A percentile compares a stretch with the other conserved stretches of the same genome.
Evolutionary conservation across 2,888 invertebrate species (phyloP).

Genomic region (Ashinkailepas kermadecensis): DNA sequence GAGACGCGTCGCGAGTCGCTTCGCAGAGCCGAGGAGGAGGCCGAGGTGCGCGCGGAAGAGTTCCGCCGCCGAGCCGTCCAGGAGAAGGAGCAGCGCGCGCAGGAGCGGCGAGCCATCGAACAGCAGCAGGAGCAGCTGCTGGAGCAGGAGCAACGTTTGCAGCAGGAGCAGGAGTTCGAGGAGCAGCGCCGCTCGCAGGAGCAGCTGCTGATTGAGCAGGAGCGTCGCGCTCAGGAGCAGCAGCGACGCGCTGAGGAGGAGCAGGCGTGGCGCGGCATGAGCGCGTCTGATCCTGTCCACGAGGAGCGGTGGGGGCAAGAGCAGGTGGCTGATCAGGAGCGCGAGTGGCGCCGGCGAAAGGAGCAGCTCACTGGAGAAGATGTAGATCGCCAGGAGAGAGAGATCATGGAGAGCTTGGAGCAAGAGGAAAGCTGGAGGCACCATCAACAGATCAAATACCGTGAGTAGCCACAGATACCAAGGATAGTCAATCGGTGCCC

Average conservation of each 20-base stretch:
- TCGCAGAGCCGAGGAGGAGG: slow-evolving; percentile 40
- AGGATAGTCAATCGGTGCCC: too few species aligned
- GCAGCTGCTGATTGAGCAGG: background rate
- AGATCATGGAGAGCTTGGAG: slow-evolving; percentile 57
- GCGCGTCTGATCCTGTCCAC: background rate
- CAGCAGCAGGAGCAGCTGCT: slow-evolving; percentile 38
- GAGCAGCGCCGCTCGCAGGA: slow-evolving; percentile 25
- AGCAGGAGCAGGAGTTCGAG: background rate
- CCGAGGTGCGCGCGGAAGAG: background rate
- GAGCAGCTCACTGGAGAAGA: slow-evolving; percentile 54
- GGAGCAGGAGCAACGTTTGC: slow-evolving; percentile 34
- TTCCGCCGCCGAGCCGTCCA: background rate
- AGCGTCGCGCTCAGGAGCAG: background rate
- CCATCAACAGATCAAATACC: slow-evolving; percentile 39
- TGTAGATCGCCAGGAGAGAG: slow-evolving; percentile 56
- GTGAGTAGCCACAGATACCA: slow-evolving; percentile 19
- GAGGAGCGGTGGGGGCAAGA: background rate
- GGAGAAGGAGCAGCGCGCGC: slow-evolving; percentile 63
- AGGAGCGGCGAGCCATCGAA: slow-evolving; percentile 57
- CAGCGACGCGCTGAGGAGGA: slow-evolving; percentile 6
- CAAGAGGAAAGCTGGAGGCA: slow-evolving; percentile 55
- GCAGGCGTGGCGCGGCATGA: background rate
- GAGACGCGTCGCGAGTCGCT: slow-evolving; percentile 46
- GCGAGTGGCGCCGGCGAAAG: background rate
- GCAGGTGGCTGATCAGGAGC: background rate